These are phyloP conservation scores for Hypomecis atomaria DNA, from an alignment of 2,888 invertebrate genomes.

Conservation along the genomic window DNA sequence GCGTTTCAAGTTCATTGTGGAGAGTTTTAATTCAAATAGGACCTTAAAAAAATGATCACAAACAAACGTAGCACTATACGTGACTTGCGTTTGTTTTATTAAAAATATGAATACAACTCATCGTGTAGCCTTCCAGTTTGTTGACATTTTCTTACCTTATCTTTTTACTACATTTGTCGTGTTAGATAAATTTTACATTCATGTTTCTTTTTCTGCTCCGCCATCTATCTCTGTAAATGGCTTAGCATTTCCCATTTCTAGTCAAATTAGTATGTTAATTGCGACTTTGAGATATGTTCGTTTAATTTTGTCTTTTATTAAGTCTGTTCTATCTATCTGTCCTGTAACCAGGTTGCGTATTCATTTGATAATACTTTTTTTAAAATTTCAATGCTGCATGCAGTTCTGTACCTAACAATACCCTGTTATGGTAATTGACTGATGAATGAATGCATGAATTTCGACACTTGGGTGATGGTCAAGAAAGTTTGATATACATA, in stretches of 20 bases:
- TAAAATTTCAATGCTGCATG: too few species aligned
- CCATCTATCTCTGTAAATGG: constrained; percentile 15
- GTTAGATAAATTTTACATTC: constrained; percentile 7
- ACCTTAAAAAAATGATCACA: too few species aligned
- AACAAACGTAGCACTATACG: too few species aligned
- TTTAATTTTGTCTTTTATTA: constrained; percentile 12
- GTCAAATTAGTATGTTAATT: constrained; percentile 17
- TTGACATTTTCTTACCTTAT: constrained; percentile 1
- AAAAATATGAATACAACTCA: neutral
- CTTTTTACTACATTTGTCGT: constrained; percentile 4
- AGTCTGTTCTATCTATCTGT: neutral
- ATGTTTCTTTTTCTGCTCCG: constrained; percentile 8
- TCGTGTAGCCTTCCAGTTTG: neutral
- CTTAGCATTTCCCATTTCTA: constrained; percentile 10
- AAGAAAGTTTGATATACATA: too few species aligned
- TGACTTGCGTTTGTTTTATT: too few species aligned
- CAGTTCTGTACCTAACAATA: too few species aligned
- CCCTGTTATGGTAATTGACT: too few species aligned
- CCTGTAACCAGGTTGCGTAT: neutral
- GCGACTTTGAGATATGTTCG: constrained; percentile 7
- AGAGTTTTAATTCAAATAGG: too few species aligned
- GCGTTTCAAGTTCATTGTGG: too few species aligned
- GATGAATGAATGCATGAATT: too few species aligned
- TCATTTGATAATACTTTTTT: neutral
- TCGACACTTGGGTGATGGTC: too few species aligned